These are phyloP conservation scores for Drosophila affinis DNA, from an alignment of 2,888 invertebrate species.

Conservation along the genomic window DNA sequence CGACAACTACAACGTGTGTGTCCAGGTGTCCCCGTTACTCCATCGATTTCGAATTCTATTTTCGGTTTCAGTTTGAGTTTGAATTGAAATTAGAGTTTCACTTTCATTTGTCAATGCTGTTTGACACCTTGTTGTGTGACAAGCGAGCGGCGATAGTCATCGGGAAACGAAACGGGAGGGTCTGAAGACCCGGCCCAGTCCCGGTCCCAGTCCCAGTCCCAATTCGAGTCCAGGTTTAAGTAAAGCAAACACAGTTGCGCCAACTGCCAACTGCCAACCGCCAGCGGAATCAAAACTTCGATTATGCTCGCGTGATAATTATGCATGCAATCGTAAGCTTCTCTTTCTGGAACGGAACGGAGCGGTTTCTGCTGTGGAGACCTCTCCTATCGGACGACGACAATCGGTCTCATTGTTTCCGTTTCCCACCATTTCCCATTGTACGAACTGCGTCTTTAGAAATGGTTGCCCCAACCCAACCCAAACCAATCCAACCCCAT, in stretches of 20 bases:
- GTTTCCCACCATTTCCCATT: conserved; percentile 70
- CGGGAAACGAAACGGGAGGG: conserved; percentile 13
- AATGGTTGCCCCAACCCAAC: conserved; percentile 19
- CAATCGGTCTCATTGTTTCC: conserved; percentile 82
- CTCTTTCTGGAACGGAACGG: conserved; percentile 12
- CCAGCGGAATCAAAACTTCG: conserved; percentile 47
- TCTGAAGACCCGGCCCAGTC: conserved; percentile 1
- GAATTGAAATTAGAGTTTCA: conserved; percentile 59
- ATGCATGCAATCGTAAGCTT: conserved; percentile 58
- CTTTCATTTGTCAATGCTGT: conserved; percentile 79
- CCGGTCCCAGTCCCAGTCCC: background rate
- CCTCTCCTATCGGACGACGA: conserved; percentile 69
- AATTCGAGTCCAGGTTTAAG: background rate
- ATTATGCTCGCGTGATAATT: conserved; percentile 74
- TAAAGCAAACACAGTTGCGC: conserved; percentile 67
- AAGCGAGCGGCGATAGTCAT: conserved; percentile 59
- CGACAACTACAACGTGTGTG: conserved; percentile 48
- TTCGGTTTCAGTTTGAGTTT: background rate
- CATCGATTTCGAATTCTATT: conserved; percentile 20
- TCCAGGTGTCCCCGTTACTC: conserved; percentile 60
- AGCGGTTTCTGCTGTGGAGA: conserved; percentile 25
- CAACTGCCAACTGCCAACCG: conserved; percentile 3
- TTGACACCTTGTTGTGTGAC: conserved; percentile 77
- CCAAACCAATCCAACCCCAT: conserved; percentile 1
- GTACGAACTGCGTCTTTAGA: conserved; percentile 69